These are phyloP conservation scores for Tinea trinotella DNA, from an alignment of 2,888 invertebrate genomes.

Conservation along the genomic window DNA sequence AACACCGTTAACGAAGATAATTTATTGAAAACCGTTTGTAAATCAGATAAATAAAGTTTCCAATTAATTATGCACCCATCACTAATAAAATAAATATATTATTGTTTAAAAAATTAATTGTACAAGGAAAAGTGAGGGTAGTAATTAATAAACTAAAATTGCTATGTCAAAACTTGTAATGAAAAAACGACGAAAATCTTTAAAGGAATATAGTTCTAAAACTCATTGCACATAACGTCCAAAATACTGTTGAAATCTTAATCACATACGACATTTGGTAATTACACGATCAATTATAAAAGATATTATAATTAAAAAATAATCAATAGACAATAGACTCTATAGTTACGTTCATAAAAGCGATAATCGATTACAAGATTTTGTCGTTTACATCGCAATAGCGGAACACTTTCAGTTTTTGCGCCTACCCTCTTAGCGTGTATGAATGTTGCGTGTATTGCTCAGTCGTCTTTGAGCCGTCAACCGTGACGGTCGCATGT, in stretches of 20 bases:
- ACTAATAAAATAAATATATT: no score
- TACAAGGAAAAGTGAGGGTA: constrained; percentile 11
- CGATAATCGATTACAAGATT: background rate
- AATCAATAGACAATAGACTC: background rate
- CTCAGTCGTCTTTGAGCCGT: background rate
- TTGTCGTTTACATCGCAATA: background rate
- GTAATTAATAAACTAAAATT: constrained; percentile 4
- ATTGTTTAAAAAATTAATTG: background rate
- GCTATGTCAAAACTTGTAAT: constrained; percentile 1
- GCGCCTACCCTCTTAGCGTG: constrained; percentile 10
- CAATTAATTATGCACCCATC: no score
- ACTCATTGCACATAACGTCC: no score
- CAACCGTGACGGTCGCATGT: constrained; percentile 5
- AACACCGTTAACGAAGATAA: no score
- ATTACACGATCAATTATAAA: background rate
- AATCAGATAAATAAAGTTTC: no score
- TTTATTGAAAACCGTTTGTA: no score
- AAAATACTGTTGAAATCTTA: no score
- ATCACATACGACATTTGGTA: background rate
- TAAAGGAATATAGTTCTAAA: no score
- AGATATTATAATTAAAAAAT: background rate
- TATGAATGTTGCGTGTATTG: constrained; percentile 12
- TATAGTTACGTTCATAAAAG: background rate
- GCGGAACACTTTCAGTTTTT: constrained; percentile 19
- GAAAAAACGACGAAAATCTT: no score